Evolutionary conservation across 2,797 vertebrate genomes (phyloP), one percentile per base, ranked within the genome.

Genomic region (Acrossocheilus wenchowensis): DNA sequence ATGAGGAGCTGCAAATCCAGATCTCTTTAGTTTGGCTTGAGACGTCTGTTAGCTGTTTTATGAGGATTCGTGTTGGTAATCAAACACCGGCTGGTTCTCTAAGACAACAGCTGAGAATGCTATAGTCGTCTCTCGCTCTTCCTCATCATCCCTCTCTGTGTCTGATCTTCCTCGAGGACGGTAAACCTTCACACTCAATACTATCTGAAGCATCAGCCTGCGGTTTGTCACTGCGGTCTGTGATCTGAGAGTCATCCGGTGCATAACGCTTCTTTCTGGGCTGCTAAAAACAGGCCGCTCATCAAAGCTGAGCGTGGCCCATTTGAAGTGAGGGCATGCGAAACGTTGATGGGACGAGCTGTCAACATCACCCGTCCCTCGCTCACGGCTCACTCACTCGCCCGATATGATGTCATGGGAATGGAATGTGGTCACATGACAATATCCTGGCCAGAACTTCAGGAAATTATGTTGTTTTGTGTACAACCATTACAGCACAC

Each of bases 291-390:
- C 90, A 72, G 71, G 83, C 69, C 88, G 86, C 89, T 72, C 68
- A 86, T 71, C 52, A 84, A 60, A 88, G 92, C 93, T 91, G 82
- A 90, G 91, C 82, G 90, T 90, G 90, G 83, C 88, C 87, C 88
- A 88, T 92, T 90, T 94, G 91, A 94, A 92, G 93, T 92, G 92
- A 91, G 90, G 92, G 87, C 93, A 93, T 90, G 94, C 91, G 90
- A 92, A 91, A 91, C 92, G 89, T 86, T 41, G 54, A 90, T 91
- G 60, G 78, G 80, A 85, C 41, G 23, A 83, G 91, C 90, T 92
- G 90, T 94, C 92, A 93, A 92, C 91, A 81, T 91, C 80, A 6
- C 19, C 69, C 45, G 11, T 45, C 72, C 89, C 73, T 60, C 87
- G 14, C 54, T 90, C 73, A 86, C 64, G 86, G n/a, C 54, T 90